Conservation (phyloP, 2,113 vertebrate species). For the Malurus cyaneus region DNA sequence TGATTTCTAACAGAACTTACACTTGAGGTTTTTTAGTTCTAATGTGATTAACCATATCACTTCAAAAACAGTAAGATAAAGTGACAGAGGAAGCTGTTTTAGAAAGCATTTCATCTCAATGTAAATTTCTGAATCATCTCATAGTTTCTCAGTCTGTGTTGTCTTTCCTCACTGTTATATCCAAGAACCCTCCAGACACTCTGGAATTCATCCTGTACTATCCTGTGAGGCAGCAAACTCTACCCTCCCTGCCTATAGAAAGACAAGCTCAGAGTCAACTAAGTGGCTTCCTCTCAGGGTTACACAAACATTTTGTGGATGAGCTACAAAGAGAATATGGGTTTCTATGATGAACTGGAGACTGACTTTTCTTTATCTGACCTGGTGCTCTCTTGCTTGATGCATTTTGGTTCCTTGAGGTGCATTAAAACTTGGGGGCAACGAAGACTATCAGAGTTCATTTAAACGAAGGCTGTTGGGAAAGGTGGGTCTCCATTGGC, state of each 20-base stretch:
- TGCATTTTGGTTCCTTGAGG: neutral
- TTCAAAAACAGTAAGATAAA: neutral
- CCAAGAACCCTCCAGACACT: neutral
- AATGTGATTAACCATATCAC: neutral
- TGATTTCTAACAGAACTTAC: neutral
- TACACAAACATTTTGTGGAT: neutral
- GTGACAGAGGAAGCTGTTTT: neutral
- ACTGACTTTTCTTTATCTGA: neutral
- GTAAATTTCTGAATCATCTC: neutral
- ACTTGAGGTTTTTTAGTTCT: neutral
- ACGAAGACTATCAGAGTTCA: neutral
- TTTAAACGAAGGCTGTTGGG: neutral
- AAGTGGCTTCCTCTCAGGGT: neutral
- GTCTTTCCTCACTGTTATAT: neutral
- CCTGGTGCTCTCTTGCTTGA: neutral
- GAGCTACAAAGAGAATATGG: neutral
- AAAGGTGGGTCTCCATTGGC: neutral
- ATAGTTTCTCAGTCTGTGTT: neutral
- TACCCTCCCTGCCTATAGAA: neutral
- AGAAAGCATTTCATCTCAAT: neutral
- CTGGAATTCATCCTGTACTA: neutral
- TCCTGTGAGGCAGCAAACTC: neutral
- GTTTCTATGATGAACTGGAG: neutral
- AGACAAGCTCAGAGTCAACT: neutral
- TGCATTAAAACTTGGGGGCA: neutral